Conservation (phyloP, 2,113 vertebrate species). For the Gnathonemus echidnorhynchus region DNA sequence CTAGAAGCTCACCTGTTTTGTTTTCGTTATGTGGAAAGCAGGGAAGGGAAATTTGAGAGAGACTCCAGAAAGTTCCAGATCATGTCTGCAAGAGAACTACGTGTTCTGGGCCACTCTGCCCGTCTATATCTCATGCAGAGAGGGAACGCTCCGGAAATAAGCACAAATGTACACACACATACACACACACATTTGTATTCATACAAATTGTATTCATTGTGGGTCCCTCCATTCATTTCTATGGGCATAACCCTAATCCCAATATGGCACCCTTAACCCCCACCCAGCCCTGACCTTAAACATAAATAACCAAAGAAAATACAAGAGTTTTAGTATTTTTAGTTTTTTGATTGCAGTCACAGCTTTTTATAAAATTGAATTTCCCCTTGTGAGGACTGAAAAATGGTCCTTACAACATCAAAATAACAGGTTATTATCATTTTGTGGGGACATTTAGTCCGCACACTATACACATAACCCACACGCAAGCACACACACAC, state of each 20-base stretch:
- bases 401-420: too few species aligned
- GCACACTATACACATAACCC: too few species aligned
- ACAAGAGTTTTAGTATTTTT: too few species aligned
- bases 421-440: too few species aligned
- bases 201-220: too few species aligned
- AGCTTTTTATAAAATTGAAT: too few species aligned
- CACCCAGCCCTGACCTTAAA: too few species aligned
- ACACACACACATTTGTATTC: not conserved
- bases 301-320: too few species aligned
- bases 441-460: not conserved
- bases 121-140: not conserved
- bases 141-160: not conserved
- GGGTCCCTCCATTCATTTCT: not conserved
- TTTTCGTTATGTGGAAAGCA: not conserved
- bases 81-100: not conserved
- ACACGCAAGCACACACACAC: not conserved
- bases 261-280: too few species aligned
- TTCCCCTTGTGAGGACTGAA: too few species aligned
- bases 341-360: too few species aligned
- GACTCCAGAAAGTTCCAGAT: not conserved
- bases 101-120: not conserved
- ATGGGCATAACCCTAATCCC: too few species aligned
- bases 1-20: not conserved
- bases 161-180: not conserved
- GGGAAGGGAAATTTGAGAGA: not conserved